Evolutionary conservation across 2,888 invertebrate species (phyloP).

Genomic region (Mythimna lalbum): DNA sequence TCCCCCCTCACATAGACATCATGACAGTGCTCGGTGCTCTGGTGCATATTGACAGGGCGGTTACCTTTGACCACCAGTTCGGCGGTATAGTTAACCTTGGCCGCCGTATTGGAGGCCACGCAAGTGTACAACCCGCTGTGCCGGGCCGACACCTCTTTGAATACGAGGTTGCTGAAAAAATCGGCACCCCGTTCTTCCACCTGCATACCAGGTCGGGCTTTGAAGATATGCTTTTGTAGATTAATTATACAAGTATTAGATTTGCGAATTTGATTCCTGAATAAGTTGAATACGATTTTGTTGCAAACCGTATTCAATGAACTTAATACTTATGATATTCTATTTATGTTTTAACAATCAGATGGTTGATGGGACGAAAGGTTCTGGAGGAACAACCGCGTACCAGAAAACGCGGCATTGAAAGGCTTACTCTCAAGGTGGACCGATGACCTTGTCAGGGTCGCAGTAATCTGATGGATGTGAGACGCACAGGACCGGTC

Average conservation of each 20-base stretch:
- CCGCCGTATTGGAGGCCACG: slow-evolving; percentile 93
- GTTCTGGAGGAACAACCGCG: too few species aligned
- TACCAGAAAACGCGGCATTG: too few species aligned
- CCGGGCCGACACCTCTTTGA: slow-evolving; percentile 93
- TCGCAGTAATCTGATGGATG: too few species aligned
- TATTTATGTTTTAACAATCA: too few species aligned
- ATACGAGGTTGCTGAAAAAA: slow-evolving; percentile 94
- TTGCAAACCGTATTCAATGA: too few species aligned
- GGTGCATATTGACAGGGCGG: slow-evolving; percentile 69
- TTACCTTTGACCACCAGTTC: slow-evolving; percentile 94
- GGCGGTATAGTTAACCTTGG: slow-evolving; percentile 93
- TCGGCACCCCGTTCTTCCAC: slow-evolving; percentile 93
- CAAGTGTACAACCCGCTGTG: slow-evolving; percentile 94
- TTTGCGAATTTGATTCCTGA: slow-evolving; percentile 12
- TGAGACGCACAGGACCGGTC: too few species aligned
- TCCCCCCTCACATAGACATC: slow-evolving; percentile 49
- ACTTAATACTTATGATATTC: too few species aligned
- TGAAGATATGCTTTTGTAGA: slow-evolving; percentile 50
- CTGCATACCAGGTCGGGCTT: slow-evolving; percentile 79
- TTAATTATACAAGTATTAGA: not conserved
- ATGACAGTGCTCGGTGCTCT: slow-evolving; percentile 69
- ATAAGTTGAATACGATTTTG: not conserved
- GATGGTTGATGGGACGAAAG: too few species aligned
- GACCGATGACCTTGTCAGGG: too few species aligned
- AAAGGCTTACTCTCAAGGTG: too few species aligned